Conservation (phyloP, 2,113 vertebrate genomes). For the Symphodus melops region DNA sequence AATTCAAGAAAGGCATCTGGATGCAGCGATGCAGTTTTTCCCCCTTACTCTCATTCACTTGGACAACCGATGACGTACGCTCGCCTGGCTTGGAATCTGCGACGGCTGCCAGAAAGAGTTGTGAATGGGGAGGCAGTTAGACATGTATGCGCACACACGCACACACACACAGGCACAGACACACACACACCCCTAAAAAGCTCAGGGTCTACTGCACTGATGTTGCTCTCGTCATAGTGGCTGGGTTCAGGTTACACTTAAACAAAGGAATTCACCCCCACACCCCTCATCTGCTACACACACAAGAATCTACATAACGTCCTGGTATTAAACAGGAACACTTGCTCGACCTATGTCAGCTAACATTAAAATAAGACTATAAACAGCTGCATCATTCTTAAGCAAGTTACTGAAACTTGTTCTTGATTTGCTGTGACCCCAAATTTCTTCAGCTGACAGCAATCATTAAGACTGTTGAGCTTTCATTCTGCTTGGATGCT, state of each 20-base stretch:
- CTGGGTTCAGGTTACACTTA: conserved; percentile 75
- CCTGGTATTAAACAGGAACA: conserved; percentile 32
- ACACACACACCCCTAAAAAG: conserved; percentile 55
- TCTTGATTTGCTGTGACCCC: conserved; percentile 33
- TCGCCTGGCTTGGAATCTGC: conserved; percentile 70
- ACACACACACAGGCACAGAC: conserved; percentile 48
- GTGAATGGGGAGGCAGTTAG: conserved; percentile 73
- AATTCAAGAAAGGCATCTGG: conserved; percentile 73
- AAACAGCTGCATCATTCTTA: conserved; percentile 1
- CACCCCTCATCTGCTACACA: conserved; percentile 52
- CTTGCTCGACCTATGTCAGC: conserved; percentile 10
- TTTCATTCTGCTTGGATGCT: conserved; percentile 33
- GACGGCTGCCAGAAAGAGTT: conserved; percentile 68
- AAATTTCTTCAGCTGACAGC: conserved; percentile 28
- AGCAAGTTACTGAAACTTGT: conserved; percentile 10
- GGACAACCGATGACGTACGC: conserved; percentile 68
- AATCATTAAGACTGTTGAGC: conserved; percentile 7
- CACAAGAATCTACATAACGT: conserved; percentile 40
- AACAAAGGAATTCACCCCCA: conserved; percentile 74
- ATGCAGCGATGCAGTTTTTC: conserved; percentile 65
- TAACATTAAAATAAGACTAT: conserved; percentile 10
- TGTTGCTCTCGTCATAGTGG: conserved; percentile 61
- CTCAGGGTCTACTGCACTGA: conserved; percentile 65
- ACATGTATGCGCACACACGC: conserved; percentile 27
- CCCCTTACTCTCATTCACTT: conserved; percentile 70